Conservation (phyloP, 2,888 invertebrate genomes). For the Synanthedon myopaeformis region DNA sequence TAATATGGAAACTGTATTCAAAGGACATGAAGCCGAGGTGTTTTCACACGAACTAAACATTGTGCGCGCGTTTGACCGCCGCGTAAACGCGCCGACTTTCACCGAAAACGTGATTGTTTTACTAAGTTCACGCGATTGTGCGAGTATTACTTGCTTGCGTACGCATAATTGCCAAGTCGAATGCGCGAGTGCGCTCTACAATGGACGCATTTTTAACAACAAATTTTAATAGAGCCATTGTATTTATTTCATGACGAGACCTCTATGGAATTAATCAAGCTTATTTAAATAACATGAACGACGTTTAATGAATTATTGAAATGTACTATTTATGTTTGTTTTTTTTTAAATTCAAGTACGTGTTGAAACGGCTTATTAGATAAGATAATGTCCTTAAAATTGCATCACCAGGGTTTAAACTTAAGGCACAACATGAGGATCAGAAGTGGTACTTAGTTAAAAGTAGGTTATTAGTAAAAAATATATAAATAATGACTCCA, state of each 20-base stretch:
- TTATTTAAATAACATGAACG: too few relatives aligned
- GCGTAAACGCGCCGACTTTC: conserved; percentile 9
- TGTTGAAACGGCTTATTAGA: too few relatives aligned
- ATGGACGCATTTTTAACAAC: background rate
- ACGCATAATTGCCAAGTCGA: background rate
- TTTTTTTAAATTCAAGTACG: too few relatives aligned
- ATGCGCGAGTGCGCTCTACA: background rate
- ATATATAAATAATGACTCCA: background rate
- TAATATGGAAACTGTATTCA: background rate
- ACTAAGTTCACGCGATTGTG: conserved; percentile 9
- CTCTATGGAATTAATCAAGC: too few relatives aligned
- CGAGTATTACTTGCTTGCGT: background rate
- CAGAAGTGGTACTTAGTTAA: too few relatives aligned
- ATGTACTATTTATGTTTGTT: too few relatives aligned
- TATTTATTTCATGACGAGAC: background rate
- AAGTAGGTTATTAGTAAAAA: background rate
- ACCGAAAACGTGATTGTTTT: conserved; percentile 27
- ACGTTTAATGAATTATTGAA: too few relatives aligned
- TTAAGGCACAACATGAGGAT: too few relatives aligned
- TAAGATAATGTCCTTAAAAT: too few relatives aligned
- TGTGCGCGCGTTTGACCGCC: background rate
- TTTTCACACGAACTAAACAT: background rate
- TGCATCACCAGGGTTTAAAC: too few relatives aligned
- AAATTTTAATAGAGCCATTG: background rate
- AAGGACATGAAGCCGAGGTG: background rate